These are phyloP conservation scores for Rhopalosiphum padi DNA, from an alignment of 1,140 invertebrate genomes.

Conservation along the genomic window DNA sequence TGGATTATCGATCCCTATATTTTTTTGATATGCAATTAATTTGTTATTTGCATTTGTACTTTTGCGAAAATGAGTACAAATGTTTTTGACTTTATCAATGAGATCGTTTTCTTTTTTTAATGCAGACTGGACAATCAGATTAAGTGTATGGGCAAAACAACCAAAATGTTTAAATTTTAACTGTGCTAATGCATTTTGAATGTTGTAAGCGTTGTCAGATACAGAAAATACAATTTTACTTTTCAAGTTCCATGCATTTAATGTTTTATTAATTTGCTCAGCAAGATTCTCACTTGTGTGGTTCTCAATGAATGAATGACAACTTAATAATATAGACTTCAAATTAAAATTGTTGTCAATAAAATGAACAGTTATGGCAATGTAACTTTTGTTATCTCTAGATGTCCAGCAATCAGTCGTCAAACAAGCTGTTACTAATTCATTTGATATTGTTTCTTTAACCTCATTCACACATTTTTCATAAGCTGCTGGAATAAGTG, in stretches of 20 bases:
- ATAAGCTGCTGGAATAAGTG: conserved; percentile 33
- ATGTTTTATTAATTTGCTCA: conserved; percentile 44
- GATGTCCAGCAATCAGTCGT: conserved; percentile 61
- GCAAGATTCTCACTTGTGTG: neutral
- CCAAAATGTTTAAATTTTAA: conserved; percentile 48
- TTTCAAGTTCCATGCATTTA: conserved; percentile 56
- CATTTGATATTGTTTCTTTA: neutral
- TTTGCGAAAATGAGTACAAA: no score
- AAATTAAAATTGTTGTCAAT: conserved; percentile 58
- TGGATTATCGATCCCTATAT: neutral
- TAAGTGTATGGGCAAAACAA: conserved; percentile 57
- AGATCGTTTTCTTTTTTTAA: no score
- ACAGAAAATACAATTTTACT: conserved; percentile 57
- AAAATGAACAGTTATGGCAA: conserved; percentile 60
- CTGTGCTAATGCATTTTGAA: conserved; percentile 59
- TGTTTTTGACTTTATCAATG: no score
- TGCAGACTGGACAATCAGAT: conserved; percentile 3
- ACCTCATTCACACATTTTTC: conserved; percentile 7
- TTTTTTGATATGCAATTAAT: conserved; percentile 26
- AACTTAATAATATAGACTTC: neutral
- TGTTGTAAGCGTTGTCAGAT: conserved; percentile 59
- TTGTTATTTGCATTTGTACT: conserved; percentile 25
- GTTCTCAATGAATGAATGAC: neutral
- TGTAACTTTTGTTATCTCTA: conserved; percentile 59
- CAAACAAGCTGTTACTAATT: conserved; percentile 58